Evolutionary conservation across 2,888 invertebrate species (phyloP), one percentile per base, ranked within the genome.

Genomic region (Smittia sp.): DNA sequence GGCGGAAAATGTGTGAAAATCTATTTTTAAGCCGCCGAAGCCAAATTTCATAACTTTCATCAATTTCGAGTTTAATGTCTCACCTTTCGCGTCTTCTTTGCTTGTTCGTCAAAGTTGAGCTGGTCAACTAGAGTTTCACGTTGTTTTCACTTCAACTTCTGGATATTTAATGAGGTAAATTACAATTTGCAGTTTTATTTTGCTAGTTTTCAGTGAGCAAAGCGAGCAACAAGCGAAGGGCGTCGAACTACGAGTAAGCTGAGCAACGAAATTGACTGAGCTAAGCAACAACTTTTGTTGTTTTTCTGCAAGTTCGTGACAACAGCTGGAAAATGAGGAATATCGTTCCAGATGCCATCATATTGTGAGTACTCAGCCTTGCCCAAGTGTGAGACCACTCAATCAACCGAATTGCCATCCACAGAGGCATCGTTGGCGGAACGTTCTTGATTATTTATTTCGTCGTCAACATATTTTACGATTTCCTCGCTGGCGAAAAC

Each of bases 281-380:
- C 7, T 39, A 39, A 39, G 13, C 39, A 52, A 52, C 7, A 6
- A 52, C 6, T 18, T 58, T 58, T 58, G 20, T 58, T 58, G 58
- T 58, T 2, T 11, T n/a, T 58, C 58, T 32, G 3, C 32, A 46
- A 11, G 6, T 15, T 46, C 46, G 46, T 46, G 4, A 32, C 15
- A n/a, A 7, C 46, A n/a, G 46, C 32, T 6, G 46, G 15, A 76
- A 62, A 38, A 79, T 77, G 84, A 79, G 79, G 46, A 80, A 80
- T 76, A 80, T 81, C 75, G 79, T 80, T 39, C 81, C 83, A 24
- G 84, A 85, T 80, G 76, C 84, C 74, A 79, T 80, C 69, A 81
- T 82, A 66, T 77, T 78, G 78, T 78, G 74, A 73, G 54, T 70
- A 25, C 6, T 52, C 20, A 46, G 41, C 25, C 73, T 38, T 67